Evolutionary conservation across 2,888 invertebrate species (phyloP), one percentile per base, ranked within the genome.

Genomic region (Aphodius granarius): DNA sequence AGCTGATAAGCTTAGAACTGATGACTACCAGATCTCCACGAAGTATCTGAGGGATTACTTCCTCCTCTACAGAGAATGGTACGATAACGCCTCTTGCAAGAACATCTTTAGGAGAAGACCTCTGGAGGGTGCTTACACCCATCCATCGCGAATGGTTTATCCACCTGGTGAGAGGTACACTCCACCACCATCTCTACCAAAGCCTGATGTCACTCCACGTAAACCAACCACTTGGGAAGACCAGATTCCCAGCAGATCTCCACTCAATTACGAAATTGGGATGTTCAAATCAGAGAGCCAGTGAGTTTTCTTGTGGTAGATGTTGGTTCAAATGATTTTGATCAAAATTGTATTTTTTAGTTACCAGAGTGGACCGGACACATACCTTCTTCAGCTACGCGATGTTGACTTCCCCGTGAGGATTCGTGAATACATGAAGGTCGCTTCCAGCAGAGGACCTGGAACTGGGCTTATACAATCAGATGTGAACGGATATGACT

Each of bases 301-400:
- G 95, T 95, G 84, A 91, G 94, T 84, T 77, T 17, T 22, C 68
- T 15, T 68, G 21, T 71, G 17, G 21, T 62, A 15, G 18, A 66
- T 65, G 6, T 66, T 76, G 75, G 43, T 73, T 18, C 5, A 21
- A 71, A 20, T 63, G 63, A 13, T 15, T 15, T 63, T 63, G 68
- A 20, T 21, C n/a, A n/a, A n/a, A n/a, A n/a, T 72, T 17, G 71
- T 66, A 18, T 74, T 72, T 83, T 86, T 72, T 83, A 96, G 97
- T 84, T 98, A 98, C 88, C 97, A 98, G 89, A 94, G 96, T 87
- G 98, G 99, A 0, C 98, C 98, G 0, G 98, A 99, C 86, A 98
- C 98, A 0, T 97, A 98, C 86, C 89, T 99, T 5, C 91, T 99
- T 66, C 98, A 98, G 85, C 90, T 98, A 17, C 92, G 97, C 73